These are phyloP conservation scores for Panorpa germanica DNA, from an alignment of 2,888 invertebrate species.

Conservation along the genomic window DNA sequence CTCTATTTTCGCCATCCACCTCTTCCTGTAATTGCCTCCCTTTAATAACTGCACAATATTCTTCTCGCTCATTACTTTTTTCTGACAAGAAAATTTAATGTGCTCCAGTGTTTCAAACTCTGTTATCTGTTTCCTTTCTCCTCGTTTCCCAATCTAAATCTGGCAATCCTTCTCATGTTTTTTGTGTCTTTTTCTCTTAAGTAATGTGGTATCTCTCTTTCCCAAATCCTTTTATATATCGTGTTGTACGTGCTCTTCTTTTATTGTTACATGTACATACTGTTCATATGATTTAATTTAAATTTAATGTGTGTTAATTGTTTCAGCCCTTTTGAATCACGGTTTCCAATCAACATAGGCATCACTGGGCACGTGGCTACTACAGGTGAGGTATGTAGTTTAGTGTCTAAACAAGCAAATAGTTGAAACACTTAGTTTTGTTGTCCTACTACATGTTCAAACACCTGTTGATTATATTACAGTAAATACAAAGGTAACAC, in stretches of 20 bases:
- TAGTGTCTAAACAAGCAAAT: conserved; percentile 1
- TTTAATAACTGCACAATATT: no score
- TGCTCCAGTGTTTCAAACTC: no score
- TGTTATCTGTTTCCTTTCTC: conserved; percentile 9
- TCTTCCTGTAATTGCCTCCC: no score
- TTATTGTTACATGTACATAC: conserved; percentile 4
- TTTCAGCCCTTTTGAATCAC: conserved; percentile 70
- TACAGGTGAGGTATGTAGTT: conserved; percentile 67
- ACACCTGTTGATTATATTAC: conserved; percentile 5
- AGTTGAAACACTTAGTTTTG: conserved; percentile 1
- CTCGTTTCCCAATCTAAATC: no score
- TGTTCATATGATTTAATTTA: conserved; percentile 5
- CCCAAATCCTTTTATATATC: no score
- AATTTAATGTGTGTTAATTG: conserved; percentile 14
- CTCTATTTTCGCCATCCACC: no score
- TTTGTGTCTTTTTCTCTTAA: no score
- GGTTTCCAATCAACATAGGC: conserved; percentile 89
- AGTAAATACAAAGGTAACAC: conserved; percentile 5
- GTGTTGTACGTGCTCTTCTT: conserved; percentile 1
- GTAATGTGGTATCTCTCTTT: conserved; percentile 9
- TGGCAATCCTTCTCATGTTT: no score
- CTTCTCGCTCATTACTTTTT: no score
- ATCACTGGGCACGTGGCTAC: conserved; percentile 90
- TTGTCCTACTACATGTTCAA: no score
- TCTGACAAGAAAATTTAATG: no score